A percentile compares a stretch with the other conserved stretches of the same genome.
These are phyloP conservation scores for Nysson spinosus DNA, from an alignment of 2,888 invertebrate genomes.

Conservation along the genomic window DNA sequence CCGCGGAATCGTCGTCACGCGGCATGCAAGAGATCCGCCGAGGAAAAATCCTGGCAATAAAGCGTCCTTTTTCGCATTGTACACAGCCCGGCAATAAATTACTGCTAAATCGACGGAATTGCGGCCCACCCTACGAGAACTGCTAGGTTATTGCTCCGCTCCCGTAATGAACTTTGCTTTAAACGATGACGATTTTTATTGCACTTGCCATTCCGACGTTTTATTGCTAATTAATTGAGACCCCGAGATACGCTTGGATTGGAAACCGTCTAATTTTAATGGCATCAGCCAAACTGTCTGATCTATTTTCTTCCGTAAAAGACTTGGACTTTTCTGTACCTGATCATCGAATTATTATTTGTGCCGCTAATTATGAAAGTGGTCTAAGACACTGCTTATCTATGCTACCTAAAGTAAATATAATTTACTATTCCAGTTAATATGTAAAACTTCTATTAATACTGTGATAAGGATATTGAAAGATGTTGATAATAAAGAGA, in stretches of 20 bases:
- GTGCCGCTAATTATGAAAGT: no score
- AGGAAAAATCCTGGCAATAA: slow-evolving; percentile 32
- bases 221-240: slow-evolving; percentile 2
- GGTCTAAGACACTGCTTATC: no score
- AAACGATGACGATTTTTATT: slow-evolving; percentile 22
- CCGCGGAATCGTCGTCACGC: not conserved
- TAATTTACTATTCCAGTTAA: no score
- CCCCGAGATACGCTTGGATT: not conserved
- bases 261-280: not conserved
- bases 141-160: slow-evolving; percentile 11
- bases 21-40: not conserved
- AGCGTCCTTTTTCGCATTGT: slow-evolving; percentile 26
- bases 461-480: no score
- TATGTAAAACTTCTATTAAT: no score
- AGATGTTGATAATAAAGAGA: no score
- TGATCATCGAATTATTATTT: no score
- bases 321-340: no score
- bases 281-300: no score
- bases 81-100: slow-evolving; percentile 28
- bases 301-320: no score
- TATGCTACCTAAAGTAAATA: no score
- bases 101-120: slow-evolving; percentile 37
- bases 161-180: slow-evolving; percentile 38
- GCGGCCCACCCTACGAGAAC: not conserved
- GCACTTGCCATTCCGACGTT: not conserved